Conservation (phyloP, 2,888 invertebrate genomes). For the Pseudoips prasinana region DNA sequence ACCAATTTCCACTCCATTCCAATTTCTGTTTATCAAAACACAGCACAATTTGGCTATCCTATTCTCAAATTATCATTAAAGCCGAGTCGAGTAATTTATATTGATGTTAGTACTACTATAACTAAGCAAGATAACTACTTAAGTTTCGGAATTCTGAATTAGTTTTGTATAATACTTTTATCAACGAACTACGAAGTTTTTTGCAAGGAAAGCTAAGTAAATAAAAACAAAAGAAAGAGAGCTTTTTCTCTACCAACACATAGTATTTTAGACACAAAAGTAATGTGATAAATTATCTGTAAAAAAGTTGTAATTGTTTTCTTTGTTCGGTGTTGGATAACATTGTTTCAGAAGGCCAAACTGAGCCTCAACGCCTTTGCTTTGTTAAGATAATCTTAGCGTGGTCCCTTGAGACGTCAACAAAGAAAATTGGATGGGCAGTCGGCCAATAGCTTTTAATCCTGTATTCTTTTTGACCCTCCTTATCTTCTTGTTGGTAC, state of each 20-base stretch:
- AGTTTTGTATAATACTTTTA: too few relatives aligned
- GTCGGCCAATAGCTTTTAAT: slow-evolving; percentile 79
- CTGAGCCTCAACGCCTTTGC: slow-evolving; percentile 60
- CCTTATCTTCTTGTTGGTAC: slow-evolving; percentile 59
- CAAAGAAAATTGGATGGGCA: slow-evolving; percentile 82
- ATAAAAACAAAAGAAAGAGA: slow-evolving; percentile 22
- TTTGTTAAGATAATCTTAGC: slow-evolving; percentile 78
- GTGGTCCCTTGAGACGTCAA: slow-evolving; percentile 72
- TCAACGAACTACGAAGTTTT: too few relatives aligned
- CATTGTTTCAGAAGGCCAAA: slow-evolving; percentile 48
- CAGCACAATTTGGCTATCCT: too few relatives aligned
- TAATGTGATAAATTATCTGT: slow-evolving; percentile 47
- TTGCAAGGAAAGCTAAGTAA: not conserved
- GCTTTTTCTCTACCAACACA: slow-evolving; percentile 28
- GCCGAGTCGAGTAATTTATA: too few relatives aligned
- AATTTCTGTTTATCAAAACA: too few relatives aligned
- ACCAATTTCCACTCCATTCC: too few relatives aligned
- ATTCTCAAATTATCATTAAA: too few relatives aligned
- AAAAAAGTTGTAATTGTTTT: slow-evolving; percentile 59
- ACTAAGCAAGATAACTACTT: too few relatives aligned
- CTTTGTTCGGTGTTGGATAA: slow-evolving; percentile 45
- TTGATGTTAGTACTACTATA: too few relatives aligned
- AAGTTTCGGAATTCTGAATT: too few relatives aligned
- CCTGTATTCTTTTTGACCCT: slow-evolving; percentile 72
- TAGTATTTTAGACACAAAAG: slow-evolving; percentile 41